Conservation (phyloP, 1,140 invertebrate species). For the Laupala kohalensis region DNA sequence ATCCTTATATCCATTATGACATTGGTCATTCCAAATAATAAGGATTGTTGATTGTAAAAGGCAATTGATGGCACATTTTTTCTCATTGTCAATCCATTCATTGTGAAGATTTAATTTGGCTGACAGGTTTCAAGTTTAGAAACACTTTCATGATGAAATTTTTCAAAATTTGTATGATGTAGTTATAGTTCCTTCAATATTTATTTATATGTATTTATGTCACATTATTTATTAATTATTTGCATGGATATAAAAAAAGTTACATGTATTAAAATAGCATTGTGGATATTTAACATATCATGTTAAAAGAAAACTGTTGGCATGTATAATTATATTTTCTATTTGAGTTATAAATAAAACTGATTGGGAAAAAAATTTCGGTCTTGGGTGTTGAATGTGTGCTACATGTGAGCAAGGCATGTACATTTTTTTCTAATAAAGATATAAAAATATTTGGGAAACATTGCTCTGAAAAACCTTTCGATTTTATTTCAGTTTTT, state of each 20-base stretch:
- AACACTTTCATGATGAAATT: background rate
- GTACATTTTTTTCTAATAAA: background rate
- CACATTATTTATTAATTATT: background rate
- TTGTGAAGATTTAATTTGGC: too few species aligned
- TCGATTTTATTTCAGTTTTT: background rate
- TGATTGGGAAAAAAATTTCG: background rate
- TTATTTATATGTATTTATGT: background rate
- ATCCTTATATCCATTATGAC: background rate
- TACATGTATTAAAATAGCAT: background rate
- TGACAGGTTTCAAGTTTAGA: too few species aligned
- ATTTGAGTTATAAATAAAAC: background rate
- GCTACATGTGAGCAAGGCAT: background rate
- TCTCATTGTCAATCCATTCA: too few species aligned
- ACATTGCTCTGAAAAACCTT: background rate
- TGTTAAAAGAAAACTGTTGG: too few species aligned
- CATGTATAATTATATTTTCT: too few species aligned
- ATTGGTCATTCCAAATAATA: background rate
- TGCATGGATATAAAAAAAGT: background rate
- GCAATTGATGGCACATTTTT: too few species aligned
- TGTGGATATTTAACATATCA: background rate
- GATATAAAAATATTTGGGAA: background rate
- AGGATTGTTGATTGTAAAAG: background rate
- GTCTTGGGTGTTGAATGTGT: background rate
- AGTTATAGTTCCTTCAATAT: background rate
- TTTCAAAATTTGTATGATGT: background rate